These are phyloP conservation scores for Epizoanthus rinbou DNA, from an alignment of 92 coral and sea anemone species.

Conservation along the genomic window DNA sequence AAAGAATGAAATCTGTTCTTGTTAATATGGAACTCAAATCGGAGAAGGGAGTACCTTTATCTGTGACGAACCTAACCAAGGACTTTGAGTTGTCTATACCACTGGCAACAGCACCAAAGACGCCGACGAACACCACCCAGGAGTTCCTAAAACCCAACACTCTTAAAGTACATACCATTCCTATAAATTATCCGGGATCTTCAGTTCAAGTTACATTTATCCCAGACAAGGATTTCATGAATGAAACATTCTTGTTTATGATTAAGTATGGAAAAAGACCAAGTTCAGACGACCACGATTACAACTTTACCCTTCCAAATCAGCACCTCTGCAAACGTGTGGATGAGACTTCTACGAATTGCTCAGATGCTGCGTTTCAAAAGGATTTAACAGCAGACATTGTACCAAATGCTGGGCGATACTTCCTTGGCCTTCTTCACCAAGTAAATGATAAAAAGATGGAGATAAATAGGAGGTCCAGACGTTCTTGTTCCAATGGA, in stretches of 20 bases:
- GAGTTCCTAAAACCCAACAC: not conserved
- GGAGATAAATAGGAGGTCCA: not conserved
- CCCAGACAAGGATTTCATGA: not conserved
- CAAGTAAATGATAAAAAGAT: not conserved
- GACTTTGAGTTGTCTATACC: slow-evolving; percentile 7
- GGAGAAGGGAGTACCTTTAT: not conserved
- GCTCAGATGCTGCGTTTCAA: slow-evolving; percentile 2
- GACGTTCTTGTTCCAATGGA: slow-evolving; percentile 54
- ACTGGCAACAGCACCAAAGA: not conserved
- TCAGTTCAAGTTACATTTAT: not conserved
- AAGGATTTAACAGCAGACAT: not conserved
- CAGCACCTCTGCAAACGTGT: not conserved
- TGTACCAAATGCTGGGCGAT: slow-evolving; percentile 20
- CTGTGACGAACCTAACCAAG: not conserved
- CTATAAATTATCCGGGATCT: slow-evolving; percentile 24
- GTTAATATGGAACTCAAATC: not conserved
- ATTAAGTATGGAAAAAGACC: not conserved
- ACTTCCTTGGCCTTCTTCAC: slow-evolving; percentile 34
- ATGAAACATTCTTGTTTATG: not conserved
- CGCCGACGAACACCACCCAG: not conserved
- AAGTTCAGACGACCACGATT: not conserved
- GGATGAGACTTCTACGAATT: not conserved
- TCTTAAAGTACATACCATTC: slow-evolving; percentile 49
- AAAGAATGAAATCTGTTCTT: not conserved
- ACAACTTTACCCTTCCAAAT: not conserved